A percentile compares a stretch with the other conserved stretches of the same genome.
phyloP scores from a whole-genome alignment of 1,140 invertebrate species.

The Palaemon carinicauda region DNA sequence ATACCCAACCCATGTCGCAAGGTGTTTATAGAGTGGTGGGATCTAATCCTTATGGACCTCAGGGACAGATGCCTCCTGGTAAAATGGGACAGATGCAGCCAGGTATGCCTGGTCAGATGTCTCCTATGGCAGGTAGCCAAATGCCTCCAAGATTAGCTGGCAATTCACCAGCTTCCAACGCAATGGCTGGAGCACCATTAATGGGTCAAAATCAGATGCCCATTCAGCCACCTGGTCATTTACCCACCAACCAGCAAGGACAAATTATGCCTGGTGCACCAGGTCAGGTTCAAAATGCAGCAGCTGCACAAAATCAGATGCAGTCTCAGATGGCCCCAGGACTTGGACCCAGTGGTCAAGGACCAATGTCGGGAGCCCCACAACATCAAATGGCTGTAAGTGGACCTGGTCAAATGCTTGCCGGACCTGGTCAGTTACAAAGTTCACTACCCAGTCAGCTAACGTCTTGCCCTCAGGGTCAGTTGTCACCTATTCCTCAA shows the following conservation, averaged over 20 bases:
- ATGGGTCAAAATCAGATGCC: no score
- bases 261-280: not conserved
- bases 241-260: not conserved
- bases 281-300: not conserved
- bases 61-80: not conserved
- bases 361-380: constrained; percentile 8
- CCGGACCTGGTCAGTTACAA: constrained; percentile 12
- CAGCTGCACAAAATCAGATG: constrained; percentile 1
- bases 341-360: not conserved
- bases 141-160: not conserved
- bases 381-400: constrained; percentile 28
- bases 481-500: constrained; percentile 4
- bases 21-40: constrained; percentile 27
- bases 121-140: not conserved
- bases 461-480: constrained; percentile 8
- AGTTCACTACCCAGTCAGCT: not conserved
- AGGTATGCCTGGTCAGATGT: not conserved
- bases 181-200: no score
- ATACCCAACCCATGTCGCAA: constrained; percentile 4
- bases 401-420: constrained; percentile 34
- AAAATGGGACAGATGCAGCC: not conserved
- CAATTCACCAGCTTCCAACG: no score
- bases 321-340: not conserved
- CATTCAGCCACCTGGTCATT: no score
- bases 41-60: not conserved